Percentiles rank a stretch among this genome's conserved stretches.
Conservation (phyloP, 2,113 vertebrate genomes). For the Menidia beryllina region DNA sequence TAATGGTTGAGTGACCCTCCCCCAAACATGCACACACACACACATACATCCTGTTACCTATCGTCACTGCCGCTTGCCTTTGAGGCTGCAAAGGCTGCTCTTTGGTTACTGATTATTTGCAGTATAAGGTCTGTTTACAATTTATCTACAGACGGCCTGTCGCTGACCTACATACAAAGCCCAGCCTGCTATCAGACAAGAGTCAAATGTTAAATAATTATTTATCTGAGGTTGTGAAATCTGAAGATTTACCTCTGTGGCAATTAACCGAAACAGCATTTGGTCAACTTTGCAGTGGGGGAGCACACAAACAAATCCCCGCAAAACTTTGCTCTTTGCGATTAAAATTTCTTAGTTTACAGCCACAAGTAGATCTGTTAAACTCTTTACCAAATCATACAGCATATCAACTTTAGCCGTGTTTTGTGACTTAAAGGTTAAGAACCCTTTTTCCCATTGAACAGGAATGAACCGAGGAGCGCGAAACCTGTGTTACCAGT, state of each 20-base stretch:
- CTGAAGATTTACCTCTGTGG: not conserved
- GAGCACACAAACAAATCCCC: not conserved
- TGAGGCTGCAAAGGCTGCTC: slow-evolving; percentile 32
- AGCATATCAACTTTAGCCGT: not conserved
- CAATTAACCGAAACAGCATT: slow-evolving; percentile 8
- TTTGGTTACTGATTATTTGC: slow-evolving; percentile 64
- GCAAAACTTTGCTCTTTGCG: not conserved
- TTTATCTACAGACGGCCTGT: slow-evolving; percentile 45
- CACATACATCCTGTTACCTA: slow-evolving; percentile 34
- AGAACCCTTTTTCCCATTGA: slow-evolving; percentile 12
- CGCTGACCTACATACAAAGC: slow-evolving; percentile 54
- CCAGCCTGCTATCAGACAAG: slow-evolving; percentile 15
- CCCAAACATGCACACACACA: slow-evolving; percentile 12
- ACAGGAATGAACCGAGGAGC: slow-evolving; percentile 13
- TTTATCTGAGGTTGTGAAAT: slow-evolving; percentile 23
- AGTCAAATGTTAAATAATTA: slow-evolving; percentile 9
- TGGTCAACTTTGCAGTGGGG: slow-evolving; percentile 20
- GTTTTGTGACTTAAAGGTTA: not conserved
- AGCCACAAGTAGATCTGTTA: not conserved
- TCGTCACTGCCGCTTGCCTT: slow-evolving; percentile 17
- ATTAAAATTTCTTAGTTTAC: slow-evolving; percentile 1
- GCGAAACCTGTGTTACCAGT: slow-evolving; percentile 55
- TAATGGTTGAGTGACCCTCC: slow-evolving; percentile 33
- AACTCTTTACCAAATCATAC: not conserved
- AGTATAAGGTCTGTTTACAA: slow-evolving; percentile 56